Conservation (phyloP, 2,888 invertebrate genomes). For the Netelia inedita region DNA sequence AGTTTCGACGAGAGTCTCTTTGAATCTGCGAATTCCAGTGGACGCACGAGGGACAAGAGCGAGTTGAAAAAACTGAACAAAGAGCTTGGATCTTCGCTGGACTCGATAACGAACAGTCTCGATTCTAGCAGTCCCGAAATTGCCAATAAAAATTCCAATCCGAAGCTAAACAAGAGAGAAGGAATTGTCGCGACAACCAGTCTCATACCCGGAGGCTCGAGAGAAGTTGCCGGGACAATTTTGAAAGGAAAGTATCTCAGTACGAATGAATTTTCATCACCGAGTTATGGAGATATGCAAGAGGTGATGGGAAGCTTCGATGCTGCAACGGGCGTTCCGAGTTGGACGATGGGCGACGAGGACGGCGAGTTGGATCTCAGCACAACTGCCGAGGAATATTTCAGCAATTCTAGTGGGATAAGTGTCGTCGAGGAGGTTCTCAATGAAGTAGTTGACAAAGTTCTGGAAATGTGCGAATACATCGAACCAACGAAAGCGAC, state of each 20-base stretch:
- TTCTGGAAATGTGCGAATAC: slow-evolving; percentile 81
- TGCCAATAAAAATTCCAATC: slow-evolving; percentile 60
- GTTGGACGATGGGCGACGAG: slow-evolving; percentile 86
- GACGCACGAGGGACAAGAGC: slow-evolving; percentile 78
- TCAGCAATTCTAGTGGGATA: slow-evolving; percentile 85
- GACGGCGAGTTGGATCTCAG: slow-evolving; percentile 87
- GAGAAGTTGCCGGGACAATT: slow-evolving; percentile 82
- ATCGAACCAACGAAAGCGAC: slow-evolving; percentile 78
- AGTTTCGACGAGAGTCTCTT: slow-evolving; percentile 83
- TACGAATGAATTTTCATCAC: slow-evolving; percentile 80
- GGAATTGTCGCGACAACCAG: slow-evolving; percentile 30
- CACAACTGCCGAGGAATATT: slow-evolving; percentile 90
- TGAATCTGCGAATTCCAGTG: slow-evolving; percentile 78
- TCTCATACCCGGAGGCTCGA: slow-evolving; percentile 78
- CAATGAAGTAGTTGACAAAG: slow-evolving; percentile 87
- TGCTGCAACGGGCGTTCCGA: slow-evolving; percentile 85
- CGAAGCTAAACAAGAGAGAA: slow-evolving; percentile 62
- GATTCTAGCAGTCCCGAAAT: slow-evolving; percentile 83
- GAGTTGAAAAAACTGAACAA: slow-evolving; percentile 82
- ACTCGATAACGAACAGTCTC: slow-evolving; percentile 82
- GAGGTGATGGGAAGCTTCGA: slow-evolving; percentile 84
- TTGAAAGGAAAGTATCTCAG: slow-evolving; percentile 82
- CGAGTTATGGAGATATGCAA: slow-evolving; percentile 79
- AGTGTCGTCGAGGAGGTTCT: slow-evolving; percentile 87
- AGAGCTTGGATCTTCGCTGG: slow-evolving; percentile 81